Conservation (phyloP, 2,888 invertebrate genomes). For the Chloroclysta siterata region DNA sequence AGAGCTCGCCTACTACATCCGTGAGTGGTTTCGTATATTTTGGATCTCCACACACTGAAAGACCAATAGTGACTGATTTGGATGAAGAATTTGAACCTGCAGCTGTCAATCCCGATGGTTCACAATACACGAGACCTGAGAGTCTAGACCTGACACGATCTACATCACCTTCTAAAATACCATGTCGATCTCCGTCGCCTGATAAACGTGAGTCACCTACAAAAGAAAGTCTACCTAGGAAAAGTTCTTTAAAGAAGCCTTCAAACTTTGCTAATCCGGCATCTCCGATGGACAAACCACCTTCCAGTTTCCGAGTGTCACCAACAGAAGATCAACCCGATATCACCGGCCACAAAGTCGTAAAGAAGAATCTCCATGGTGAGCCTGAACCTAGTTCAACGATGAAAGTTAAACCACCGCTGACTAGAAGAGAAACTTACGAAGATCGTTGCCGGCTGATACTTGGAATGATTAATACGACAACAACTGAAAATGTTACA, state of each 20-base stretch:
- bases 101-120: constrained; percentile 48
- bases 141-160: constrained; percentile 53
- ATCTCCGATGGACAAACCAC: constrained; percentile 73
- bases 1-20: constrained; percentile 83
- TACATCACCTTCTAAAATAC: constrained; percentile 73
- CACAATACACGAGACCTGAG: constrained; percentile 50
- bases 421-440: constrained; percentile 88
- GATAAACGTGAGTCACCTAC: constrained; percentile 60
- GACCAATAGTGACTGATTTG: constrained; percentile 66
- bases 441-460: constrained; percentile 90
- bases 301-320: constrained; percentile 70
- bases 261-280: constrained; percentile 52
- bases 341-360: constrained; percentile 53
- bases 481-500: constrained; percentile 48
- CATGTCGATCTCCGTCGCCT: constrained; percentile 72
- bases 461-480: constrained; percentile 85
- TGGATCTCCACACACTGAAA: constrained; percentile 62
- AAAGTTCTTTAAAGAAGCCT: constrained; percentile 78
- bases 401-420: constrained; percentile 82
- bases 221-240: constrained; percentile 72
- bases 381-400: constrained; percentile 50
- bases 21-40: constrained; percentile 83
- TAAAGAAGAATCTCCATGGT: constrained; percentile 61
- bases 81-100: constrained; percentile 63
- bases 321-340: constrained; percentile 63